Conservation (phyloP, 2,113 vertebrate genomes). For the Indri indri region DNA sequence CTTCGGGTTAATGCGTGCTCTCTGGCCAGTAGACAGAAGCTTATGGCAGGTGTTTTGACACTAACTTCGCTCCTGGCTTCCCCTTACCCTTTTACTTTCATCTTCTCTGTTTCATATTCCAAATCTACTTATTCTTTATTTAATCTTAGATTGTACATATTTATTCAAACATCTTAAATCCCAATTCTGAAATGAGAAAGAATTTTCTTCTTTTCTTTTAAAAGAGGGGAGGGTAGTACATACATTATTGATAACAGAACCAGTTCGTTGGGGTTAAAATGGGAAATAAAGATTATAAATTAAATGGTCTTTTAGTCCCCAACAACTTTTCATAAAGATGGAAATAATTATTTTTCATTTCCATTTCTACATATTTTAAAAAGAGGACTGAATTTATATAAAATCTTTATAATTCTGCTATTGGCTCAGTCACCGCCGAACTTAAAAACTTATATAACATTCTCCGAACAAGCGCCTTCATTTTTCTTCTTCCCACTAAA, state of each 20-base stretch:
- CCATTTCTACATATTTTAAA: not conserved
- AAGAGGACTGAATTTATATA: not conserved
- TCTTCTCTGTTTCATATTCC: not conserved
- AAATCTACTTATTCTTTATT: not conserved
- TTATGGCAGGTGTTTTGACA: not conserved
- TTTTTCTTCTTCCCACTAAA: not conserved
- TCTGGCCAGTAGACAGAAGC: not conserved
- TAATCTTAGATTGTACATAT: not conserved
- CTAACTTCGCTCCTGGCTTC: not conserved
- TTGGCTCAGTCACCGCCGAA: not conserved
- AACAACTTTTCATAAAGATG: not conserved
- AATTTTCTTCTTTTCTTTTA: not conserved
- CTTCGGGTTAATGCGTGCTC: no score
- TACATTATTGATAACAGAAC: not conserved
- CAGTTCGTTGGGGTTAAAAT: not conserved
- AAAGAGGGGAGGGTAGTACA: not conserved
- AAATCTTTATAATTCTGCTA: not conserved
- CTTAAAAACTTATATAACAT: not conserved
- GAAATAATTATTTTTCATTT: slow-evolving; percentile 1
- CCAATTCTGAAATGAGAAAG: not conserved
- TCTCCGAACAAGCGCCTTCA: not conserved
- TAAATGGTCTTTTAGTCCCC: not conserved
- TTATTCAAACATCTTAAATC: slow-evolving; percentile 14
- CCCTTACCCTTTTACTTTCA: not conserved
- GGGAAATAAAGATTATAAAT: not conserved